A percentile compares a stretch with the other conserved stretches of the same genome.
These are phyloP conservation scores for Hecatera dysodea DNA, from an alignment of 2,888 invertebrate species.

Conservation along the genomic window DNA sequence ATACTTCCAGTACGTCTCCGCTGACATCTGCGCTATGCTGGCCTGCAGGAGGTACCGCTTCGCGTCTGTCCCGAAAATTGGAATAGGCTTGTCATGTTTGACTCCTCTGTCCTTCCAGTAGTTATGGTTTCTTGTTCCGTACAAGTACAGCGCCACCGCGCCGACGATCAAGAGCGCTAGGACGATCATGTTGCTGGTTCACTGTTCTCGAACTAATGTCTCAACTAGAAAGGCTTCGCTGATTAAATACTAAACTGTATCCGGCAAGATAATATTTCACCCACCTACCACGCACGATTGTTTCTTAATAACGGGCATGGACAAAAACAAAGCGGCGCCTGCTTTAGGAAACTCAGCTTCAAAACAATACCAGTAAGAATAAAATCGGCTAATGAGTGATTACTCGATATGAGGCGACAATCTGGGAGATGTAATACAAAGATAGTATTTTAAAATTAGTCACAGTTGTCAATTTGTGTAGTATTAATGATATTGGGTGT, in stretches of 20 bases:
- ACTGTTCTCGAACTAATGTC: conserved; percentile 11
- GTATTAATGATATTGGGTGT: not conserved
- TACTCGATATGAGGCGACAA: conserved; percentile 29
- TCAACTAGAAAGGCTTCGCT: not conserved
- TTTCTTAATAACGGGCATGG: conserved; percentile 39
- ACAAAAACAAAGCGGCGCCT: conserved; percentile 11
- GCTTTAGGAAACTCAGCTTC: conserved; percentile 33
- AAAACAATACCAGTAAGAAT: conserved; percentile 16
- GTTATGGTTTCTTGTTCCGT: conserved; percentile 71
- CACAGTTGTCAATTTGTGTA: conserved; percentile 5
- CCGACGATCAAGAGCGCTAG: conserved; percentile 57
- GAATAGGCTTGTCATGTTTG: conserved; percentile 75
- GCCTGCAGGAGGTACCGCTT: conserved; percentile 69
- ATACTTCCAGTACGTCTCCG: conserved; percentile 77
- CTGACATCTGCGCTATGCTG: conserved; percentile 72
- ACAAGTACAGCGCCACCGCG: conserved; percentile 70
- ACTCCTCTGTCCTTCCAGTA: conserved; percentile 78
- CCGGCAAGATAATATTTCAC: conserved; percentile 41
- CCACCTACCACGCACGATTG: conserved; percentile 38
- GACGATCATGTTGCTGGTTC: conserved; percentile 58
- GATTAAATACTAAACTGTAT: conserved; percentile 55
- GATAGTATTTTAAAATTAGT: conserved; percentile 46
- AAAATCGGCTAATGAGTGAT: conserved; percentile 16
- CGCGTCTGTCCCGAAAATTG: conserved; percentile 77
- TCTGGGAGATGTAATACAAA: conserved; percentile 52